Conservation (phyloP, 2,113 vertebrate species). For the Geococcyx californianus region DNA sequence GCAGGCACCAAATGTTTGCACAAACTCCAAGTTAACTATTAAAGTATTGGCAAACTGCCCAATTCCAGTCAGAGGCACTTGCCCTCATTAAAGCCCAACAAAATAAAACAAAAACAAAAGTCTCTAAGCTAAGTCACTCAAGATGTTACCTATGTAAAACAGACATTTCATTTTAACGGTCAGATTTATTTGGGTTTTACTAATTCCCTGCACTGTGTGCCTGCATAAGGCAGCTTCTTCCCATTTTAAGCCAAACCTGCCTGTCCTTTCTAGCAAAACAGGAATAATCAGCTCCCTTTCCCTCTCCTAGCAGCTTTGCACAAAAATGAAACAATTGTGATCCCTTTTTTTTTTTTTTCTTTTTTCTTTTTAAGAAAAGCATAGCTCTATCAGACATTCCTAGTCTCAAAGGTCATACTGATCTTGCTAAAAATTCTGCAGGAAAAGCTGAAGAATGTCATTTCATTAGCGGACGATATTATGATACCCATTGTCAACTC, state of each 20-base stretch:
- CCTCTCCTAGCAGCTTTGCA: not conserved
- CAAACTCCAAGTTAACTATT: constrained; percentile 54
- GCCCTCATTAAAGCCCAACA: constrained; percentile 29
- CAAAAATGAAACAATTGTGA: not conserved
- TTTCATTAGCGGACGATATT: not conserved
- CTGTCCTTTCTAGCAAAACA: not conserved
- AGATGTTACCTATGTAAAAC: constrained; percentile 5
- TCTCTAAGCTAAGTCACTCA: constrained; percentile 26
- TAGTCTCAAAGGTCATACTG: not conserved
- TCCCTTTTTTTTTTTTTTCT: not conserved
- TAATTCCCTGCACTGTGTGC: not conserved
- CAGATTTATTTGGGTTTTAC: not conserved
- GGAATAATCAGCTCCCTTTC: not conserved
- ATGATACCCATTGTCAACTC: not conserved
- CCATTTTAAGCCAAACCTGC: not conserved
- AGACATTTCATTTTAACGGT: not conserved
- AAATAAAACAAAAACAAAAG: constrained; percentile 50
- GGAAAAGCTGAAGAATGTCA: not conserved
- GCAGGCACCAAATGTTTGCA: constrained; percentile 36
- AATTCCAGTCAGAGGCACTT: constrained; percentile 33
- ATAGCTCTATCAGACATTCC: not conserved
- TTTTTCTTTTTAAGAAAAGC: not conserved
- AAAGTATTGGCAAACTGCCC: constrained; percentile 44
- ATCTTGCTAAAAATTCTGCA: not conserved
- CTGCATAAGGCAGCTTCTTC: not conserved